Evolutionary conservation across 2,888 invertebrate species (phyloP), one percentile per base, ranked within the genome.

Genomic region (Lasioglossum lativentre): DNA sequence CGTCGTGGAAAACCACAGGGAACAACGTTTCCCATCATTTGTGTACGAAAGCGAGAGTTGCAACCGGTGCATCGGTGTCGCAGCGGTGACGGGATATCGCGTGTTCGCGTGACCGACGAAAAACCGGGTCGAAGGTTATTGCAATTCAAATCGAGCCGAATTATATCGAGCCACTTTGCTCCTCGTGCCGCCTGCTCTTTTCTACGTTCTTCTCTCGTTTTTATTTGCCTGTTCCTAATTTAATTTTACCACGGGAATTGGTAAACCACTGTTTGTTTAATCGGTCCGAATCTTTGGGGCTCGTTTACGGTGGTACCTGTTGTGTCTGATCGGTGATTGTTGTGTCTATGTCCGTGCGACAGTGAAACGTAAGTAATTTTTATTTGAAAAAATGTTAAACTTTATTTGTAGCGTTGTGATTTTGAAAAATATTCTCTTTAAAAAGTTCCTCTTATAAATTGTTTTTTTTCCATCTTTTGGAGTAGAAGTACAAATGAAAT

Each of bases 141-240:
- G 83, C 80, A 77, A 89, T 90, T 90, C 68, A 81, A 87, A 86
- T 81, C 68, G 68, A 78, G 59, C 30, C 78, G 78, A 63, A 80
- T 78, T 70, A 73, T 59, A 70, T 80, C 72, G 42, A 45, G 34
- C 73, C 75, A 19, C 72, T 40, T 66, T 74, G 72, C 79, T 47
- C 27, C 30, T 27, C 40, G n/a, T 42, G 30, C 8, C 23, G 23
- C 34, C 23, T 34, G 27, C 34, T 30, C 30, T 4, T 72, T 14
- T 8, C 4, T 52, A 8, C 38, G 1, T 42, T 56, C 4, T 16
- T 12, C n/a, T 5, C 12, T n/a, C 38, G 30, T 16, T 14, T 63
- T 30, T 30, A 6, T 10, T 66, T 1, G 19, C 16, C 30, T 38
- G 30, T 23, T 38, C 19, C 10, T 23, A 27, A 23, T 52, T 52